phyloP scores from a whole-genome alignment of 2,797 vertebrate genomes.

The Hafferia zeledoni region DNA sequence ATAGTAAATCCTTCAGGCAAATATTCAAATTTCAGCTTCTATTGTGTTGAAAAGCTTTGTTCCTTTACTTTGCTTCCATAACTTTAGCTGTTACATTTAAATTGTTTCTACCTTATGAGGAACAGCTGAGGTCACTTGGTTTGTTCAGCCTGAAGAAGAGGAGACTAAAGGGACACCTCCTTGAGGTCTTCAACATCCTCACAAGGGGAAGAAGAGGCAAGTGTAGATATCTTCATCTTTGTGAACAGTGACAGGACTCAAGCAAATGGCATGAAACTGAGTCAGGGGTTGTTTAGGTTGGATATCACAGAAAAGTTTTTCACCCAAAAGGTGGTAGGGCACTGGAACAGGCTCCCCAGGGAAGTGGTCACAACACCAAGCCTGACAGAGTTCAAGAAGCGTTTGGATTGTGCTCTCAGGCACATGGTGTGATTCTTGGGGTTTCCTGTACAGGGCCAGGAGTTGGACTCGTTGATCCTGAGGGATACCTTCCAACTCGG shows the following conservation, averaged over 20 bases:
- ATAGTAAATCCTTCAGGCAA: background rate
- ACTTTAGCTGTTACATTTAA: background rate
- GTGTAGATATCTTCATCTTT: too few species aligned
- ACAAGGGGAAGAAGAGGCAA: too few species aligned
- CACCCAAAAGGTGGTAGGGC: background rate
- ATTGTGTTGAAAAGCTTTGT: background rate
- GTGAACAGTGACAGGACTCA: too few species aligned
- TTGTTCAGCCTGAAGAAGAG: too few species aligned
- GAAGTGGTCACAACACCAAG: background rate
- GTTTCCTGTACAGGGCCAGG: background rate
- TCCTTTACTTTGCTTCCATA: background rate
- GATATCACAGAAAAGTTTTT: background rate
- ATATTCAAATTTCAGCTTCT: background rate
- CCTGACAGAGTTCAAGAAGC: background rate
- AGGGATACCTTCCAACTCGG: background rate
- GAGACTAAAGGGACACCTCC: too few species aligned
- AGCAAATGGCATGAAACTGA: background rate
- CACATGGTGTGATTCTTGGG: background rate
- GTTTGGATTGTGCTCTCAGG: background rate
- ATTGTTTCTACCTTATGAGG: background rate
- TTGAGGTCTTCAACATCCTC: too few species aligned
- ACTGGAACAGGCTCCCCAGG: background rate
- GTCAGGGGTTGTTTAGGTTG: background rate
- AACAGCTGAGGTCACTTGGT: too few species aligned
- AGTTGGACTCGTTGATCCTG: background rate